A percentile compares a stretch with the other conserved stretches of the same genome.
Evolutionary conservation across 2,113 vertebrate genomes (phyloP).

Genomic region (Ictalurus furcatus): DNA sequence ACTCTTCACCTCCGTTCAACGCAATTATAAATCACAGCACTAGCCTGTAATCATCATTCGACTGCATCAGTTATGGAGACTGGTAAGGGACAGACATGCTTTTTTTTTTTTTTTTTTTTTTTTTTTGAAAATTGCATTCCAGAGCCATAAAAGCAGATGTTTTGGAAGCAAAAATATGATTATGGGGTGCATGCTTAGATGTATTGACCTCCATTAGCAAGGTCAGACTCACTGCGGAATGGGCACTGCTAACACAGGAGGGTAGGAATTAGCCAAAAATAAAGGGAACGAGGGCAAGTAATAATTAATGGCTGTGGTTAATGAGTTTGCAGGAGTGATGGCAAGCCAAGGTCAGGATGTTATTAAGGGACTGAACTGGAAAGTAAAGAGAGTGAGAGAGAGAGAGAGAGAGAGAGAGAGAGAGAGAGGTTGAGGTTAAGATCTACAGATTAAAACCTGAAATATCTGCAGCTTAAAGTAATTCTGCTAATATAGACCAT

Average conservation of each 20-base stretch:
- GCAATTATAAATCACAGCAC: slow-evolving; percentile 25
- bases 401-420: slow-evolving; percentile 6
- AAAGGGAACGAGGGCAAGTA: slow-evolving; percentile 40
- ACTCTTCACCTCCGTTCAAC: slow-evolving; percentile 28
- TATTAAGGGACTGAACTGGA: slow-evolving; percentile 22
- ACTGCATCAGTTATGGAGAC: not conserved
- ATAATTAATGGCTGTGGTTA: slow-evolving; percentile 51
- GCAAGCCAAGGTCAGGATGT: slow-evolving; percentile 38
- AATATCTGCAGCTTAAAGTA: slow-evolving; percentile 21
- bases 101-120: not conserved
- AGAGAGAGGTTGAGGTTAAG: slow-evolving; percentile 19
- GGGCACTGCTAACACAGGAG: slow-evolving; percentile 21
- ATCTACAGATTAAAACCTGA: slow-evolving; percentile 8
- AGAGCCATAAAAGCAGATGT: slow-evolving; percentile 20
- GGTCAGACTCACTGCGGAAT: slow-evolving; percentile 7
- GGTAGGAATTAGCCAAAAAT: slow-evolving; percentile 41
- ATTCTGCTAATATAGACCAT: not conserved
- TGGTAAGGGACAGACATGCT: not conserved
- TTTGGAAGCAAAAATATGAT: slow-evolving; percentile 35
- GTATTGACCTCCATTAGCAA: slow-evolving; percentile 34
- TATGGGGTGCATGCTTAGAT: slow-evolving; percentile 30
- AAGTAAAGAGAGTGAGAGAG: slow-evolving; percentile 11
- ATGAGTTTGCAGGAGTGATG: slow-evolving; percentile 44
- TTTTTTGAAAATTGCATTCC: not conserved
- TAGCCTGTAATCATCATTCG: slow-evolving; percentile 37